A percentile compares a stretch with the other conserved stretches of the same genome.
Evolutionary conservation across 2,888 invertebrate species (phyloP).

Genomic region (Pseudolycoriella hygida): DNA sequence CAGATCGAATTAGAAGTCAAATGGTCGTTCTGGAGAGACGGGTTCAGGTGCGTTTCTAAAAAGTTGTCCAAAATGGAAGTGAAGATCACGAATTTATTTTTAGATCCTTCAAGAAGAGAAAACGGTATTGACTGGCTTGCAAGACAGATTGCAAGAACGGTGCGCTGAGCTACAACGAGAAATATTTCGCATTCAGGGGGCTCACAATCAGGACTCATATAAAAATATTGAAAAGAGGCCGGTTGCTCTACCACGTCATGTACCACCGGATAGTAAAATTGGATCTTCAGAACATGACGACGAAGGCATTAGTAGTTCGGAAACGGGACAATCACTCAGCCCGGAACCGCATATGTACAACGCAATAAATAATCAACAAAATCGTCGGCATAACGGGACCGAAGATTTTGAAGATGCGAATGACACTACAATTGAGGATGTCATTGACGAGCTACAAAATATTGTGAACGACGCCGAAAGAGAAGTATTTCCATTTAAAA

Average conservation of each 20-base stretch:
- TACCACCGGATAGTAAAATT: constrained; percentile 22
- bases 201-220: constrained; percentile 20
- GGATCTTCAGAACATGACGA: constrained; percentile 67
- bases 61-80: no score
- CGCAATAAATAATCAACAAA: constrained; percentile 33
- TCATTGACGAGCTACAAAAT: constrained; percentile 67
- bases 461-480: constrained; percentile 74
- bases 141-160: constrained; percentile 55
- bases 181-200: constrained; percentile 34
- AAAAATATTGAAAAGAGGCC: constrained; percentile 23
- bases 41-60: constrained; percentile 46
- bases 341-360: constrained; percentile 39
- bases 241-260: constrained; percentile 24
- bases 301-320: constrained; percentile 76
- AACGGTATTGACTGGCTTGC: constrained; percentile 50
- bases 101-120: constrained; percentile 64
- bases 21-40: constrained; percentile 50
- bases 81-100: no score
- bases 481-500: constrained; percentile 30
- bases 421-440: constrained; percentile 73
- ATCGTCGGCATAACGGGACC: constrained; percentile 6
- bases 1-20: constrained; percentile 51
- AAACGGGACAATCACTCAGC: constrained; percentile 48
- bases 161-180: constrained; percentile 60
- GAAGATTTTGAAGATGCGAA: constrained; percentile 37